Evolutionary conservation across 2,888 invertebrate genomes (phyloP).

Genomic region (Eupeodes luniger): DNA sequence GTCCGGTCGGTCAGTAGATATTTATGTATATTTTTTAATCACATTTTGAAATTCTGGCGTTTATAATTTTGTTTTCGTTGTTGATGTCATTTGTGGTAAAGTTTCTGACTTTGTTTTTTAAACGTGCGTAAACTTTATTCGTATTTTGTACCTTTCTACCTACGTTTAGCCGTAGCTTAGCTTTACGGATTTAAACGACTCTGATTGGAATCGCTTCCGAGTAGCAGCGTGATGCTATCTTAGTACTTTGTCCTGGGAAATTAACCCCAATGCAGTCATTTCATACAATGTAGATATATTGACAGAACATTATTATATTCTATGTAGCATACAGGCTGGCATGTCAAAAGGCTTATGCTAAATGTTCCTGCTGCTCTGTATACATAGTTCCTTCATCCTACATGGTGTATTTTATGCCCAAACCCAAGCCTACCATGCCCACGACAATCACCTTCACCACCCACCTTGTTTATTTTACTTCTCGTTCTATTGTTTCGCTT

Average conservation of each 20-base stretch:
- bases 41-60: conserved; percentile 14
- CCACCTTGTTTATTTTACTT: conserved; percentile 14
- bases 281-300: not conserved
- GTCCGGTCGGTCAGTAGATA: conserved; percentile 7
- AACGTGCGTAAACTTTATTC: conserved; percentile 42
- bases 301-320: conserved; percentile 60
- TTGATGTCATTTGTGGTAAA: conserved; percentile 7
- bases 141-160: not conserved
- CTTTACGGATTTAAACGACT: conserved; percentile 9
- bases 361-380: not conserved
- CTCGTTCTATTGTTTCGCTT: conserved; percentile 58
- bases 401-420: no score
- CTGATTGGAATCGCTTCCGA: conserved; percentile 52
- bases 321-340: not conserved
- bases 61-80: conserved; percentile 3
- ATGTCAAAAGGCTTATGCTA: conserved; percentile 42
- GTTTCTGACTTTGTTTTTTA: conserved; percentile 32
- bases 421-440: no score
- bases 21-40: conserved; percentile 51
- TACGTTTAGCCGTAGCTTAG: not conserved
- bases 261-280: conserved; percentile 54
- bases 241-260: conserved; percentile 20
- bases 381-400: not conserved
- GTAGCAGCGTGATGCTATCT: conserved; percentile 46
- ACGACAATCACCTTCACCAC: not conserved